Base-by-base conservation (phyloP, 2,113 vertebrate species). In the Proterorhinus semilunaris region DNA sequence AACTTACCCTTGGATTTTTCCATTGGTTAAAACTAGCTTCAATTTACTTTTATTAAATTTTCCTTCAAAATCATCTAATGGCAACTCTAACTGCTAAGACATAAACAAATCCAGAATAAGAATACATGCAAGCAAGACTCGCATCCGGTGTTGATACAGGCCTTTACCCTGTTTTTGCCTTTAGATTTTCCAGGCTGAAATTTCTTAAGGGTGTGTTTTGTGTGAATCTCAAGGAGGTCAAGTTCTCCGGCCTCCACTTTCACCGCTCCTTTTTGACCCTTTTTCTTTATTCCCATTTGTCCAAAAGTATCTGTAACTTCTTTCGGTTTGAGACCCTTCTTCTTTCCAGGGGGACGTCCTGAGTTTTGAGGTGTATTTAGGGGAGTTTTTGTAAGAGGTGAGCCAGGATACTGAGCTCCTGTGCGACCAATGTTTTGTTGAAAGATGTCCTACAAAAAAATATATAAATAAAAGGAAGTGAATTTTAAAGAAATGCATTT, bases 391-490 rank as follows among this genome's bases (percentile, higher is more conserved):
- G 90, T 82, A 70, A 92, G 80, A 11, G 93, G 90, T 0, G 93
- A 91, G 81, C 83, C 90, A 73, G 93, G 93, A 71, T 94, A 95
- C 44, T 91, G 93, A 70, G 88, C 91, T 49, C 93, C 95, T 46
- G 91, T 87, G 68, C 95, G 95, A 62, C 94, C 95, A 68, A 96
- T 90, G 81, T 95, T 96, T 86, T 96, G 96, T 71, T 95, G 95
- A 82, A 96, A 95, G 73, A 96, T 95, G 69, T 95, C 94, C 95
- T 95, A 84, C 36, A 51, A 16, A 44, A 15, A 5, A 11, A 48
- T 13, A 36, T 47, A 8, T 15, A 36, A 47, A 51, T 53, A 49
- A 6, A 6, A 5, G 10, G 48, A 52, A 52, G 21, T 15, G 12
- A 0, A 5, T 43, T 50, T n/a, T 50, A n/a, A 50, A 49, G 2